These are phyloP conservation scores for Drosophila recens DNA, from an alignment of 2,888 invertebrate species.

Conservation along the genomic window DNA sequence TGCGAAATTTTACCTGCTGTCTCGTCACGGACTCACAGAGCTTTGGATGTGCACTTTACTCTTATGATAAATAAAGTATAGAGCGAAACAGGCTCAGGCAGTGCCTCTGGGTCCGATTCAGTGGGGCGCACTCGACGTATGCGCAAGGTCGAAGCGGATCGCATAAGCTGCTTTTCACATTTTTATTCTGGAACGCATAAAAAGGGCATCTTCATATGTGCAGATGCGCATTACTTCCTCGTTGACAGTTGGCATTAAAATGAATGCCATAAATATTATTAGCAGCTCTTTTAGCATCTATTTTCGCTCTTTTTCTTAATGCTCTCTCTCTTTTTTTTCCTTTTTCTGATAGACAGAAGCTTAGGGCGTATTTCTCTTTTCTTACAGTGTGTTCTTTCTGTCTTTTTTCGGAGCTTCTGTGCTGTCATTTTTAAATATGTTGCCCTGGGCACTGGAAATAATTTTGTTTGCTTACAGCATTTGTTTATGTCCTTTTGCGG, in stretches of 20 bases:
- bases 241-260: constrained; percentile 78
- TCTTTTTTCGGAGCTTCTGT: constrained; percentile 5
- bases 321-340: background rate
- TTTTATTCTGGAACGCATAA: constrained; percentile 28
- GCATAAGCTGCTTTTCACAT: constrained; percentile 58
- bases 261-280: constrained; percentile 76
- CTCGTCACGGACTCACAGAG: constrained; percentile 19
- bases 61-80: constrained; percentile 73
- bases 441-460: constrained; percentile 47
- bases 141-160: constrained; percentile 43
- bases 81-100: constrained; percentile 11
- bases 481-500: constrained; percentile 24
- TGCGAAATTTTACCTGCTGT: constrained; percentile 39
- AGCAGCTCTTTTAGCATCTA: constrained; percentile 48
- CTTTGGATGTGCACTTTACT: constrained; percentile 63
- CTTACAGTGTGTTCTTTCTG: background rate
- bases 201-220: constrained; percentile 56
- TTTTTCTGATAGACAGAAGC: constrained; percentile 53
- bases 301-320: background rate
- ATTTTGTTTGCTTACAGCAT: constrained; percentile 33
- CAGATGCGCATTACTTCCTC: constrained; percentile 50
- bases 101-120: background rate
- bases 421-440: constrained; percentile 55
- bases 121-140: constrained; percentile 45
- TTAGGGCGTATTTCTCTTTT: constrained; percentile 37